A percentile compares a stretch with the other conserved stretches of the same genome.
Evolutionary conservation across 2,888 invertebrate genomes (phyloP).

Genomic region (Brachynemurus nebulosus): DNA sequence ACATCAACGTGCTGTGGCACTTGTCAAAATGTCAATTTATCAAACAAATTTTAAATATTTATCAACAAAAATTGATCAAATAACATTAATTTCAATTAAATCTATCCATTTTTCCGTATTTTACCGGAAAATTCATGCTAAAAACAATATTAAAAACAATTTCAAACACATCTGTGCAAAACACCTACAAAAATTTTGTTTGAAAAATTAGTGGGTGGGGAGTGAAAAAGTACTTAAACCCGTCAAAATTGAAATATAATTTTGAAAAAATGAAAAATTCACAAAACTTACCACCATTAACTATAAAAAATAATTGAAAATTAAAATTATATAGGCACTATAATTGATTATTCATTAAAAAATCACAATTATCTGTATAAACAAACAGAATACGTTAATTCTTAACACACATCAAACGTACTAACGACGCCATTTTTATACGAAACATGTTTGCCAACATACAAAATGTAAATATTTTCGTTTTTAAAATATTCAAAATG

Average conservation of each 20-base stretch:
- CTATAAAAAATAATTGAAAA: background rate
- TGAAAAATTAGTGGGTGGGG: background rate
- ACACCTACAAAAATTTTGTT: conserved; percentile 2
- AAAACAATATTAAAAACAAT: background rate
- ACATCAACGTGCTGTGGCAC: too few relatives aligned
- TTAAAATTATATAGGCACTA: background rate
- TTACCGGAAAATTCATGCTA: too few relatives aligned
- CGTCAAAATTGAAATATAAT: background rate
- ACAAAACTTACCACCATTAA: background rate
- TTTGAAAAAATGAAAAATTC: background rate
- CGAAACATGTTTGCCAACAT: background rate
- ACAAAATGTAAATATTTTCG: too few relatives aligned
- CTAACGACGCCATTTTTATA: background rate
- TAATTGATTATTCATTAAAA: background rate
- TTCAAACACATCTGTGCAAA: conserved; percentile 2
- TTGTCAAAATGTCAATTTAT: too few relatives aligned
- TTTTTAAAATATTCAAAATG: too few relatives aligned
- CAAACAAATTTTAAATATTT: too few relatives aligned
- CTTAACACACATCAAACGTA: background rate
- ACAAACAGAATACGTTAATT: background rate
- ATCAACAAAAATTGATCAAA: too few relatives aligned
- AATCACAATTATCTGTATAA: background rate
- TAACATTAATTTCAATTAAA: too few relatives aligned
- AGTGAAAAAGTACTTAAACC: background rate
- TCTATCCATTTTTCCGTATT: too few relatives aligned